Conservation (phyloP, 1,140 invertebrate genomes). For the Metopolophium dirhodum region DNA sequence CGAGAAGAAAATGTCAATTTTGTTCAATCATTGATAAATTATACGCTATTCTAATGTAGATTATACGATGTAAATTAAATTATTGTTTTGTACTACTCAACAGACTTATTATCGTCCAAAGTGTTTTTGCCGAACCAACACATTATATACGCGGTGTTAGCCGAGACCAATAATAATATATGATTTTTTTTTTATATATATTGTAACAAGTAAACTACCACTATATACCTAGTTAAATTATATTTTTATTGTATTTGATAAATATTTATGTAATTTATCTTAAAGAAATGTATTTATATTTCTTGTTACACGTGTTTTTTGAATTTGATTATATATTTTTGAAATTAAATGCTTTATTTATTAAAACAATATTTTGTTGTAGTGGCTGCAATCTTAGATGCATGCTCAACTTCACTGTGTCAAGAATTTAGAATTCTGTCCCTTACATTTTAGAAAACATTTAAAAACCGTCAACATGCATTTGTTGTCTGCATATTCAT, state of each 20-base stretch:
- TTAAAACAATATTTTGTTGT: neutral
- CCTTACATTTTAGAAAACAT: neutral
- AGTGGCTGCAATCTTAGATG: neutral
- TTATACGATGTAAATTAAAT: neutral
- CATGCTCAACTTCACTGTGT: fast-evolving
- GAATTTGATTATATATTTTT: slow-evolving; percentile 55
- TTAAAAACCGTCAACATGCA: neutral
- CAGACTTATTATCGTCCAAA: neutral
- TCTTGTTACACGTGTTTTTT: slow-evolving; percentile 54
- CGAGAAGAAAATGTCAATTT: neutral
- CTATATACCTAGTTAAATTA: slow-evolving; percentile 33
- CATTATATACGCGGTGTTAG: neutral
- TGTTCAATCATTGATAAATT: slow-evolving; percentile 11
- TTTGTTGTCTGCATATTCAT: neutral
- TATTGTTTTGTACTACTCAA: slow-evolving; percentile 1
- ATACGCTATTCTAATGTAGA: slow-evolving; percentile 11
- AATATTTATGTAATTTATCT: slow-evolving; percentile 20
- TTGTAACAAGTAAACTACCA: slow-evolving; percentile 26
- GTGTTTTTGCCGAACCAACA: neutral
- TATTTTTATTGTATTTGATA: slow-evolving; percentile 47
- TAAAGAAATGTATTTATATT: slow-evolving; percentile 48
- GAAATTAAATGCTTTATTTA: slow-evolving; percentile 41
- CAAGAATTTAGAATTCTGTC: neutral
- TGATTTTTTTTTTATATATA: slow-evolving; percentile 15
- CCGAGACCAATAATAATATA: slow-evolving; percentile 17